phyloP scores from a whole-genome alignment of 2,797 vertebrate species.

The Argyrosomus regius region DNA sequence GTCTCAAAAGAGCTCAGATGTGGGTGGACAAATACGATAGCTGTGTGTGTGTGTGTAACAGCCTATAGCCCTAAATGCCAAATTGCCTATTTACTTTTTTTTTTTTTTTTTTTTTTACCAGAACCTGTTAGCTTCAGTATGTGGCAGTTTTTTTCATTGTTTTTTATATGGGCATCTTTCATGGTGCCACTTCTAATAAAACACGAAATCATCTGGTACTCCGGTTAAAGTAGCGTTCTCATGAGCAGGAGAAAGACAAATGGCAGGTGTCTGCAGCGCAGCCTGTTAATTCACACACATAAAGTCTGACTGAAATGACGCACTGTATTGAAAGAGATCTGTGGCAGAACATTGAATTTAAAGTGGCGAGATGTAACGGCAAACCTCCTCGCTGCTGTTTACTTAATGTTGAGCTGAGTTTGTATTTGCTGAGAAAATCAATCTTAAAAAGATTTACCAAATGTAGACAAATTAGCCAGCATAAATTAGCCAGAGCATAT shows the following conservation, averaged over 20 bases:
- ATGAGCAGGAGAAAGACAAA: slow-evolving; percentile 67
- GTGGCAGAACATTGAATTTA: slow-evolving; percentile 57
- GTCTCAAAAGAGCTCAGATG: slow-evolving; percentile 17
- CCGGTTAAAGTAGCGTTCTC: slow-evolving; percentile 61
- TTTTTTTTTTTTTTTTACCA: slow-evolving; percentile 25
- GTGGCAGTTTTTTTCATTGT: slow-evolving; percentile 50
- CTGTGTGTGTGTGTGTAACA: slow-evolving; percentile 6
- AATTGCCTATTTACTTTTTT: slow-evolving; percentile 40
- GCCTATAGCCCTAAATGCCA: slow-evolving; percentile 26
- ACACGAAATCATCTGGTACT: slow-evolving; percentile 64
- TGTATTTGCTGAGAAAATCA: slow-evolving; percentile 77
- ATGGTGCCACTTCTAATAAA: slow-evolving; percentile 76
- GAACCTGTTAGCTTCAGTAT: slow-evolving; percentile 24
- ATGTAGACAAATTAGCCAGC: slow-evolving; percentile 79
- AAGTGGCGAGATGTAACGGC: slow-evolving; percentile 58
- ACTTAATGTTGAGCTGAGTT: slow-evolving; percentile 66
- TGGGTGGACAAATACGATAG: slow-evolving; percentile 15
- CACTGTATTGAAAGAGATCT: slow-evolving; percentile 44
- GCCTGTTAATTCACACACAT: slow-evolving; percentile 63
- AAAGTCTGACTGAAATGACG: slow-evolving; percentile 52
- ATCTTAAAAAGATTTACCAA: slow-evolving; percentile 78
- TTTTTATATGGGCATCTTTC: slow-evolving; percentile 64
- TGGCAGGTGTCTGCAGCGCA: slow-evolving; percentile 68
- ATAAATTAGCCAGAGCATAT: slow-evolving; percentile 78
- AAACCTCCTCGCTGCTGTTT: slow-evolving; percentile 56